Conservation (phyloP, 2,797 vertebrate genomes). For the Onychomys torridus region DNA sequence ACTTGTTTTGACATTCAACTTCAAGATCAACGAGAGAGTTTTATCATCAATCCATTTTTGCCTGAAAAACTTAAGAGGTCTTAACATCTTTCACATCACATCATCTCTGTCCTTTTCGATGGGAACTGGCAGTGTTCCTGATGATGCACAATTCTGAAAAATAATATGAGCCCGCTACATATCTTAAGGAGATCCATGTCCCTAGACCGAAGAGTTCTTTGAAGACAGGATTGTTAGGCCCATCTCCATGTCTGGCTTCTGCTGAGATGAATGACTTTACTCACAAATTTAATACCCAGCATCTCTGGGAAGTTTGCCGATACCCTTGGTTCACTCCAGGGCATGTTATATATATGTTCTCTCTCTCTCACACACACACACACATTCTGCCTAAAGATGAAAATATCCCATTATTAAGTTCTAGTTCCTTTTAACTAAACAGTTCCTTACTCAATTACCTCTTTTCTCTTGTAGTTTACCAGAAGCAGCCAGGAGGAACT, state of each 20-base stretch:
- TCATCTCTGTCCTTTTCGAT: constrained; percentile 10
- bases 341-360: neutral
- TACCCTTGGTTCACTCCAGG: neutral
- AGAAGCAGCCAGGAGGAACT: neutral
- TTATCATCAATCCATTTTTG: neutral
- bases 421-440: constrained; percentile 13
- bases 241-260: neutral
- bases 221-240: neutral
- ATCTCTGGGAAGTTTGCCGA: neutral
- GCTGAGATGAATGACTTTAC: neutral
- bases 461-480: constrained; percentile 2
- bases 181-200: neutral
- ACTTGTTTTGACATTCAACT: neutral
- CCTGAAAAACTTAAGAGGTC: neutral
- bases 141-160: neutral
- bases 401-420: constrained; percentile 16
- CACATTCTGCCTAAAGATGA: neutral
- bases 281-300: neutral
- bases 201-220: neutral
- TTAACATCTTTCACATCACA: neutral
- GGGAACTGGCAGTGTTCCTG: neutral
- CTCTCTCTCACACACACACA: no score
- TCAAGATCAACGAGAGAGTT: constrained; percentile 20
- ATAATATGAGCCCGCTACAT: neutral
- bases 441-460: constrained; percentile 32